Evolutionary conservation across 2,113 vertebrate species (phyloP).

Genomic region (Myrmecophaga tridactyla): DNA sequence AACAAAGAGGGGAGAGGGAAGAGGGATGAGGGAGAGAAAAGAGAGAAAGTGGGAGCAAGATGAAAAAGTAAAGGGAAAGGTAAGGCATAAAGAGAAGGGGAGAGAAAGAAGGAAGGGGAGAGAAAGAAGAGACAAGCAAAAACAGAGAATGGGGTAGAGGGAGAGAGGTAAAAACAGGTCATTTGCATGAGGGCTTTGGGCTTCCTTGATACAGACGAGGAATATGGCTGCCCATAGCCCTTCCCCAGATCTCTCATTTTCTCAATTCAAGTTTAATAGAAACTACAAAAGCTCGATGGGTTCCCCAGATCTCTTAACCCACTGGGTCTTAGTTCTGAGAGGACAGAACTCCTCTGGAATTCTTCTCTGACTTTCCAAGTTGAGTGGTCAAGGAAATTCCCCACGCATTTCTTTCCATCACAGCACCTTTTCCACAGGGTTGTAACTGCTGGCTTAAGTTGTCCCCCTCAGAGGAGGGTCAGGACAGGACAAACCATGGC

Average conservation of each 20-base stretch:
- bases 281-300: too few species aligned
- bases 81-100: accelerated
- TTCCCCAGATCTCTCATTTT: too few species aligned
- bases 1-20: accelerated
- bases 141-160: background rate
- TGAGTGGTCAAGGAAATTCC: background rate
- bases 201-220: background rate
- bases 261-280: too few species aligned
- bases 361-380: background rate
- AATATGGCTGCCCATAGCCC: accelerated
- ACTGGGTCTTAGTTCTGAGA: background rate
- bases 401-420: background rate
- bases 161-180: background rate
- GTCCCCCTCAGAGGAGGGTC: background rate
- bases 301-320: background rate
- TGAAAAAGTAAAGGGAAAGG: background rate
- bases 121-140: background rate
- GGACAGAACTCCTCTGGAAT: background rate
- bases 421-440: background rate
- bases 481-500: background rate
- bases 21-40: background rate
- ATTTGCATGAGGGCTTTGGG: background rate
- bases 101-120: too few species aligned
- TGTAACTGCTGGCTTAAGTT: background rate
- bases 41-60: background rate